These are phyloP conservation scores for Lonchura striata DNA, from an alignment of 2,113 vertebrate genomes.

Conservation along the genomic window DNA sequence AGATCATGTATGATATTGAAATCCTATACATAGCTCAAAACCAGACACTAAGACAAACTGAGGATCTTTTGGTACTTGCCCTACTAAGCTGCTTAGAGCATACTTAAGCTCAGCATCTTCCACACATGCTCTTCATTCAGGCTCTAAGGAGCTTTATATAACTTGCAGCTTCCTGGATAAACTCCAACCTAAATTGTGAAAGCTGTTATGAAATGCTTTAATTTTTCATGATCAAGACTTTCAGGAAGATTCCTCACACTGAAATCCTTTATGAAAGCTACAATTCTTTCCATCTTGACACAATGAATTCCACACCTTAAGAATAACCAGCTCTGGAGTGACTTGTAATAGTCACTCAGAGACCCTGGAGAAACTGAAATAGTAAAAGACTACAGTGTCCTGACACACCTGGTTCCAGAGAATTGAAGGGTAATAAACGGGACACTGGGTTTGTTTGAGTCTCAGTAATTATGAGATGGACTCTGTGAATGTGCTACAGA, in stretches of 20 bases:
- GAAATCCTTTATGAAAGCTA: not conserved
- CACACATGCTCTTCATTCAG: not conserved
- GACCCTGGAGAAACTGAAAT: not conserved
- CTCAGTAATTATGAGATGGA: not conserved
- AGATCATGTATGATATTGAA: not conserved
- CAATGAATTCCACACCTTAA: fast-evolving
- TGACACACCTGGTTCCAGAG: not conserved
- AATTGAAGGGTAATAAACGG: not conserved
- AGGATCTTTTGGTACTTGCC: not conserved
- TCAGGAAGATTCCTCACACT: not conserved
- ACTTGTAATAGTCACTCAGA: not conserved
- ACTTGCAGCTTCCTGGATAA: not conserved
- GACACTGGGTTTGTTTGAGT: not conserved
- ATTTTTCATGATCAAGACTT: not conserved
- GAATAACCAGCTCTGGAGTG: not conserved
- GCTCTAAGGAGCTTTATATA: not conserved
- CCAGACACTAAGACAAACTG: not conserved
- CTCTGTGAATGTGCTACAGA: not conserved
- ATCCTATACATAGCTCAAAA: not conserved
- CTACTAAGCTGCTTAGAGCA: not conserved
- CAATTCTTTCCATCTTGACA: not conserved
- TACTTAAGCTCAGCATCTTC: not conserved
- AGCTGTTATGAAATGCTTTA: not conserved
- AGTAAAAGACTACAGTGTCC: not conserved
- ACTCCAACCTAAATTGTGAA: not conserved